These are phyloP conservation scores for Listronotus bonariensis DNA, from an alignment of 1,140 invertebrate species.

Conservation along the genomic window DNA sequence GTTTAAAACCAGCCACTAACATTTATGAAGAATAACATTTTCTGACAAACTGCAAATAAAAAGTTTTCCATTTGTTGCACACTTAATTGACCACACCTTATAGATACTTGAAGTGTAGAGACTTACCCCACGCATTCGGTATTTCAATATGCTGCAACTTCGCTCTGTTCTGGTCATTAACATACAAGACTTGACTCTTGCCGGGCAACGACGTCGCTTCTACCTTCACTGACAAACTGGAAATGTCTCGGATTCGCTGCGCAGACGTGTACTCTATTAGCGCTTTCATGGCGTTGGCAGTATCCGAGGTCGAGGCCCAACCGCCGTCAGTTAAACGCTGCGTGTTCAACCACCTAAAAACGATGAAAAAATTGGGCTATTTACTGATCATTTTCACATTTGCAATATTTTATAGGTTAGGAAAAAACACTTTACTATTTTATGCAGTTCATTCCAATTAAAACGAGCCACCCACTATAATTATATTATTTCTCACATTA, in stretches of 20 bases:
- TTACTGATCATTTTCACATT: not conserved
- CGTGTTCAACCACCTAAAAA: slow-evolving; percentile 80
- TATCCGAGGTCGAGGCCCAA: slow-evolving; percentile 92
- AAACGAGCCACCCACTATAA: no score
- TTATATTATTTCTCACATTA: no score
- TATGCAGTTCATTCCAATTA: no score
- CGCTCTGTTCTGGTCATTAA: slow-evolving; percentile 77
- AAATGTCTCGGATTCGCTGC: slow-evolving; percentile 86
- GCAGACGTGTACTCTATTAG: slow-evolving; percentile 88
- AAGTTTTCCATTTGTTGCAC: no score
- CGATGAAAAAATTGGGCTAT: no score
- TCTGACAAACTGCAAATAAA: no score
- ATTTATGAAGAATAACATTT: no score
- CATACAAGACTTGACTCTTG: slow-evolving; percentile 61
- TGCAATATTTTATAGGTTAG: not conserved
- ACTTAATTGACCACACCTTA: no score
- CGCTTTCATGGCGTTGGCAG: slow-evolving; percentile 86
- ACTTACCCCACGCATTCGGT: slow-evolving; percentile 82
- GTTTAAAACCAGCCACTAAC: no score
- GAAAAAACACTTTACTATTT: no score
- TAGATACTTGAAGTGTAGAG: no score
- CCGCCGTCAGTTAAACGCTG: slow-evolving; percentile 90
- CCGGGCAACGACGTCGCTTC: slow-evolving; percentile 84
- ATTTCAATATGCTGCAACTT: slow-evolving; percentile 78
- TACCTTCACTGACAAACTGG: slow-evolving; percentile 76